Percentiles rank a stretch among this genome's conserved stretches.
Conservation (phyloP, 2,113 vertebrate species). For the Passer montanus region DNA sequence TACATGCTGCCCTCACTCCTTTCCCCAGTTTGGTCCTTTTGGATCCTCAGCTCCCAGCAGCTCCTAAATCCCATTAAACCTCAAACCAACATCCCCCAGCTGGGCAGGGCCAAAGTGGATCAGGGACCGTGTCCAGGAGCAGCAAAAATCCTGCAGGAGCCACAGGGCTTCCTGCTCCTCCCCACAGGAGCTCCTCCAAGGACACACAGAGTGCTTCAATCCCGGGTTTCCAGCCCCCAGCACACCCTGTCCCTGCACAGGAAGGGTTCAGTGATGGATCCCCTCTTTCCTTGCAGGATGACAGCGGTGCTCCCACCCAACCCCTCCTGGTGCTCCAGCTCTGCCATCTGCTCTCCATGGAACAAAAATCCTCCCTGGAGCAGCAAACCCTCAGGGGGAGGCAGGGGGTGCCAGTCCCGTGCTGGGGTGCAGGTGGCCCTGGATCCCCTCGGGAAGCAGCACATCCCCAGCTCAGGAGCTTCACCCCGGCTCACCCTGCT, state of each 20-base stretch:
- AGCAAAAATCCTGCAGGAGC: not conserved
- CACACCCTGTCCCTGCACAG: not conserved
- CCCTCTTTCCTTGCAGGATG: fast-evolving
- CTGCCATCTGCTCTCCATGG: not conserved
- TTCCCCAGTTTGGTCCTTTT: not conserved
- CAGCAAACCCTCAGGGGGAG: not conserved
- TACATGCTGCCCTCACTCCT: not conserved
- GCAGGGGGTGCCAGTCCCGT: not conserved
- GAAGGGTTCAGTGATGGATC: not conserved
- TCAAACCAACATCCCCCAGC: fast-evolving
- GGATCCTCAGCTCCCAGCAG: not conserved
- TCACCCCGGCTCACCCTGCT: not conserved
- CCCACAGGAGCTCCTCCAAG: not conserved
- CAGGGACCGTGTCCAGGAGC: fast-evolving
- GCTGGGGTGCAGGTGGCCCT: not conserved
- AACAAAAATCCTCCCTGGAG: not conserved
- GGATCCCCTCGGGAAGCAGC: fast-evolving
- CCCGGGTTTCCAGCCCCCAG: not conserved
- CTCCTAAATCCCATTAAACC: not conserved
- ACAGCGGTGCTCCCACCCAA: fast-evolving
- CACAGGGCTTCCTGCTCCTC: not conserved
- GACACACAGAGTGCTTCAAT: not conserved
- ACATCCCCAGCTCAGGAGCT: not conserved
- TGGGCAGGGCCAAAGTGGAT: not conserved
- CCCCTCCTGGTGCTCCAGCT: not conserved